Percentiles rank a stretch among this genome's conserved stretches.
Evolutionary conservation across 2,888 invertebrate species (phyloP).

Genomic region (Phalangium opilio): DNA sequence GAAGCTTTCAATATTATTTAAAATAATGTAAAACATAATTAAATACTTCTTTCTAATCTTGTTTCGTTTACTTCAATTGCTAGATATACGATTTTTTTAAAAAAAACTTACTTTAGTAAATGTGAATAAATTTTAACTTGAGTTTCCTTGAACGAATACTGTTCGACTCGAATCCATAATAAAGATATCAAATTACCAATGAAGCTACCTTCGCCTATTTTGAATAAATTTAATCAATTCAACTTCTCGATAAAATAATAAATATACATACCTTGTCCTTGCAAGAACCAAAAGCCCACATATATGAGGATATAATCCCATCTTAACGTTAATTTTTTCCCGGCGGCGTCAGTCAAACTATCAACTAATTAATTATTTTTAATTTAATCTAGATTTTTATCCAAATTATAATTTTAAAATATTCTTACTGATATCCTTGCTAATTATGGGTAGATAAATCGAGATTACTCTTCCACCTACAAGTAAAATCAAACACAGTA

Average conservation of each 20-base stretch:
- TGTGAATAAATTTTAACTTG: constrained; percentile 75
- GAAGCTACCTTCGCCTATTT: constrained; percentile 69
- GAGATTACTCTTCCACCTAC: constrained; percentile 68
- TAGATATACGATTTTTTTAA: not conserved
- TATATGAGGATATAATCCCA: constrained; percentile 83
- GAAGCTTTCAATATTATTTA: too few species aligned
- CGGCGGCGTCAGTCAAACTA: constrained; percentile 44
- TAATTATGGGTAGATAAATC: constrained; percentile 81
- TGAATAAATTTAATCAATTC: too few species aligned
- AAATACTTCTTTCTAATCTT: too few species aligned
- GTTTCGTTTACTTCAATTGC: too few species aligned
- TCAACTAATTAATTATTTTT: constrained; percentile 46
- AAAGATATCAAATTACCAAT: constrained; percentile 79
- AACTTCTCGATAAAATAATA: not conserved
- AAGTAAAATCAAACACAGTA: constrained; percentile 62
- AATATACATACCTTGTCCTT: constrained; percentile 50
- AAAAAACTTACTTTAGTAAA: constrained; percentile 45
- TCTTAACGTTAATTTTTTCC: constrained; percentile 45
- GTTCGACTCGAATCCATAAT: constrained; percentile 89
- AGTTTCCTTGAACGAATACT: constrained; percentile 83
- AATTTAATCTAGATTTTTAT: not conserved
- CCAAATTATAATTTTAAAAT: too few species aligned
- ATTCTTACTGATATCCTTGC: constrained; percentile 54
- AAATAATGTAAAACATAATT: too few species aligned
- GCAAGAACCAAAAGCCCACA: constrained; percentile 75